Conservation (phyloP, 1,140 invertebrate species). For the Glomeris maerens region DNA sequence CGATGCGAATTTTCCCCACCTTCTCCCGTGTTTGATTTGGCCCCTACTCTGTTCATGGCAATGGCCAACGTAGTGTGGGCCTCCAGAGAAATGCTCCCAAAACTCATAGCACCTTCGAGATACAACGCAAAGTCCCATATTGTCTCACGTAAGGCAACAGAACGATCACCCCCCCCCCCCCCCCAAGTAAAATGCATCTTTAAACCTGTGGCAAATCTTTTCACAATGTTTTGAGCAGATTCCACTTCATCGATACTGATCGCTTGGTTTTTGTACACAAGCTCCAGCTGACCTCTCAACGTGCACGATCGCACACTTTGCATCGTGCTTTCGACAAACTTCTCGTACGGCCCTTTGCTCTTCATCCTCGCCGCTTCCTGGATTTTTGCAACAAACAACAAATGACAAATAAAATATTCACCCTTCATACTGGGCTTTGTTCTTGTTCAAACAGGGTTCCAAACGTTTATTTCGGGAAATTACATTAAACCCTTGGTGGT, state of each 20-base stretch:
- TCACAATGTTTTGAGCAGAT: slow-evolving; percentile 86
- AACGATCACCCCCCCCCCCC: no score
- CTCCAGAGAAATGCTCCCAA: slow-evolving; percentile 84
- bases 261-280: slow-evolving; percentile 56
- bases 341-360: slow-evolving; percentile 66
- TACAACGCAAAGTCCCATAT: background rate
- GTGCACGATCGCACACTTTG: slow-evolving; percentile 77
- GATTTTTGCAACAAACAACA: no score
- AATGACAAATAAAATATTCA: no score
- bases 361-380: slow-evolving; percentile 73
- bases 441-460: no score
- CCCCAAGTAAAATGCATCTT: background rate
- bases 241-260: slow-evolving; percentile 65
- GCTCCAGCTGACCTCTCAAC: slow-evolving; percentile 78
- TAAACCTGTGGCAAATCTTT: slow-evolving; percentile 58
- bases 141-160: background rate
- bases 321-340: slow-evolving; percentile 73
- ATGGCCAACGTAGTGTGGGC: slow-evolving; percentile 87
- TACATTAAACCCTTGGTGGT: no score
- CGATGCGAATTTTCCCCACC: slow-evolving; percentile 69
- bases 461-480: no score
- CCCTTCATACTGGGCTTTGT: no score
- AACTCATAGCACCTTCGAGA: slow-evolving; percentile 66
- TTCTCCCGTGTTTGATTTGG: slow-evolving; percentile 94
- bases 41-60: slow-evolving; percentile 92